Base-by-base conservation (phyloP, 1,140 invertebrate species). In the Probaryconus sp. region DNA sequence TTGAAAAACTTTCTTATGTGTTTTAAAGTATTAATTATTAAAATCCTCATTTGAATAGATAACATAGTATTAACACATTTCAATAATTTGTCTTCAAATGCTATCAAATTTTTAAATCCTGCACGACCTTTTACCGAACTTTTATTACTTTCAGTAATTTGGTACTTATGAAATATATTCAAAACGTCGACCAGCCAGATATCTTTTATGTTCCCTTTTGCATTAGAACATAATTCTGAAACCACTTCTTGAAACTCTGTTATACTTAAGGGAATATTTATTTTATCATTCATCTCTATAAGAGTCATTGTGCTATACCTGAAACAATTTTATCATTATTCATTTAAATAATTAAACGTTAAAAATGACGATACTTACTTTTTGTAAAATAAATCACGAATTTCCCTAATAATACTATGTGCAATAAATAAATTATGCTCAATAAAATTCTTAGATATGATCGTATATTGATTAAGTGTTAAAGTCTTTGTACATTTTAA, bases 391-490 rank as follows among this genome's bases (percentile, higher is more conserved):
- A 61, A 16, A 13, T 18, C 9, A 13, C 30, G 31, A 18, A 61
- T 38, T 18, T 61, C 56, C 38, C 28, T 13, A 11, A 61, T 13
- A 5, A 50, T 18, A 14, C 14, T 1, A 40, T 61, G 43, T 7
- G 56, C 50, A 6, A 61, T 40, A 20, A 50, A 61, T 21, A 48
- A 35, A 42, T 61, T 48, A 26, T 61, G 24, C 13, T 38, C 24
- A 0, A 61, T 50, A 31, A 18, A 61, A 31, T 61, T 43, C 42
- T 31, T 61, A 0, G 56, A 38, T 10, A 50, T 1, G 11, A 40
- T 61, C 5, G 33, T 61, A 2, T 24, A 30, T 16, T 61, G 56
- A 42, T 48, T 61, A n/a, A n/a, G n/a, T n/a, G n/a, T n/a, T n/a
- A n/a, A n/a, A n/a, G n/a, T n/a, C n/a, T n/a, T n/a, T n/a, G n/a